Conservation (phyloP, 30 jellyfish, hydroid and myxozoan genomes). For the Cassiopea andromeda region DNA sequence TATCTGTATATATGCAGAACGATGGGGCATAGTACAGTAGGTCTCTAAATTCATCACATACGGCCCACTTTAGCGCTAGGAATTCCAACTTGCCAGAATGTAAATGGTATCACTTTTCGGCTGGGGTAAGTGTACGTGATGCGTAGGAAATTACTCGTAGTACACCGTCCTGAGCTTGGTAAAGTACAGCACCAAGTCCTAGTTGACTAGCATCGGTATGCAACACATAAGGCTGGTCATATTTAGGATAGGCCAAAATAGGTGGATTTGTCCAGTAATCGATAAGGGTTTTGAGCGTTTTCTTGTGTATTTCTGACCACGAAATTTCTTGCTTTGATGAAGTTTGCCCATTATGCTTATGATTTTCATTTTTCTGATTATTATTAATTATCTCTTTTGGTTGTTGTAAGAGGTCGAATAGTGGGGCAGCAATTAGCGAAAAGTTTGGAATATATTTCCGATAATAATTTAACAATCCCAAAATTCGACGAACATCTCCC, state of each 20-base stretch:
- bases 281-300: not conserved
- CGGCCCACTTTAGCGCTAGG: constrained; percentile 62
- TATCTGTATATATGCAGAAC: constrained; percentile 26
- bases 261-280: constrained; percentile 24
- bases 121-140: constrained; percentile 17
- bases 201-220: constrained; percentile 45
- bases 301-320: not conserved
- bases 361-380: not conserved
- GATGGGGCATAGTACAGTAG: constrained; percentile 41
- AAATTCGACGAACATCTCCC: constrained; percentile 38
- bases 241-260: constrained; percentile 25
- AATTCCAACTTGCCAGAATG: constrained; percentile 52
- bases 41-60: constrained; percentile 36
- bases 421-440: constrained; percentile 46
- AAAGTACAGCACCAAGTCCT: constrained; percentile 57
- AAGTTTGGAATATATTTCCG: constrained; percentile 44
- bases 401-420: constrained; percentile 16
- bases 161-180: constrained; percentile 7
- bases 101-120: constrained; percentile 23
- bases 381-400: not conserved
- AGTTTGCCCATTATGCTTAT: not conserved
- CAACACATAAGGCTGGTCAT: constrained; percentile 20
- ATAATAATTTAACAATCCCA: constrained; percentile 37
- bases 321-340: not conserved
- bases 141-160: constrained; percentile 38